Evolutionary conservation across 1,140 invertebrate genomes (phyloP), one percentile per base, ranked within the genome.

Genomic region (Drosophila cardini): DNA sequence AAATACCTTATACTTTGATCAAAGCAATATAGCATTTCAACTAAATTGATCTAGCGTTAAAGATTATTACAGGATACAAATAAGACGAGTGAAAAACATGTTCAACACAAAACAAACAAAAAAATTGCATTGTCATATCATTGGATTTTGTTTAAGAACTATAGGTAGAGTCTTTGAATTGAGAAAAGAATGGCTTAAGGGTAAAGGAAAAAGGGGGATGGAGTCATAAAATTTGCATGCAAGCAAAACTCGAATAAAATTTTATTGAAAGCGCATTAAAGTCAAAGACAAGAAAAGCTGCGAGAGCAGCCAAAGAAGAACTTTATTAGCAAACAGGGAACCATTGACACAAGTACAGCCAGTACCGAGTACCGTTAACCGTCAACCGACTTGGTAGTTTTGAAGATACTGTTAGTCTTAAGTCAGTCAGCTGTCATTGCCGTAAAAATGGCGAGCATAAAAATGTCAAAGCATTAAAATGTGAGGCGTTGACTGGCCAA

Each of bases 381-480:
- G 55, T 30, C 45, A 11, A 48, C 46, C 55, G 34, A 40, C 52
- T 42, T 45, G 48, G 18, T 43, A 55, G 62, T 52, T 64, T 26
- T 34, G 7, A 13, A 30, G 45, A 26, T 52, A 52, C 81, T 73
- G 81, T 85, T 80, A 68, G 81, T 80, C 78, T 78, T 71, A 74
- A 86, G 74, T 81, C 76, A 83, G 80, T 83, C 82, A 85, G 82
- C 81, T 87, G 82, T 63, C 75, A 76, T 80, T 71, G 82, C 83
- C 78, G 75, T 87, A 82, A 86, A 86, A 86, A 82, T 63, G 71
- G 58, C 50, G 60, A 63, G 74, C 75, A 84, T 85, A 86, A 86
- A 85, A 85, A 85, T 86, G 82, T 85, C 83, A 85, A 78, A 82
- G 83, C 82, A 85, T 86, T 78, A 85, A 84, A 84, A 86, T 84